These are phyloP conservation scores for Antennarius striatus DNA, from an alignment of 2,113 vertebrate genomes.

Conservation along the genomic window DNA sequence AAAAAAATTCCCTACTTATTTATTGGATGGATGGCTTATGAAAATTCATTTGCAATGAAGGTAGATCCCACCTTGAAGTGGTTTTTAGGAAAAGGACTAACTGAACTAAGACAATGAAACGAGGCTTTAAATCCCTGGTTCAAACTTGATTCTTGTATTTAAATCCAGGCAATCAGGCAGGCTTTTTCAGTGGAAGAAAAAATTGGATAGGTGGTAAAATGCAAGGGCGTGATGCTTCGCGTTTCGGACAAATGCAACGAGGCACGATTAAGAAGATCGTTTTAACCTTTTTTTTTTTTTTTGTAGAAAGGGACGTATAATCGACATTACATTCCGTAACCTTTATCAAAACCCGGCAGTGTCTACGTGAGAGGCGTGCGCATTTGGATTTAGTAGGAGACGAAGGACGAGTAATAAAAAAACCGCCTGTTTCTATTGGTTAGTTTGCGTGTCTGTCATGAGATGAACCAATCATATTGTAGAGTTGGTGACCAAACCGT, in stretches of 20 bases:
- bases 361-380: slow-evolving; percentile 51
- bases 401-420: rapidly evolving
- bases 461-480: slow-evolving; percentile 35
- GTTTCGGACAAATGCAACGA: not conserved
- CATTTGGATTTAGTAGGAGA: not conserved
- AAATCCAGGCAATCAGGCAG: not conserved
- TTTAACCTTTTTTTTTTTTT: too few species aligned
- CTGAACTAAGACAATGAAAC: too few species aligned
- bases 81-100: too few species aligned
- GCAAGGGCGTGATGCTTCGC: not conserved
- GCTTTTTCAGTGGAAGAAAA: too few species aligned
- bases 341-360: not conserved
- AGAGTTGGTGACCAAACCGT: too few species aligned
- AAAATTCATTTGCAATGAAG: not conserved
- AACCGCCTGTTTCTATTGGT: slow-evolving; percentile 42
- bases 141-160: not conserved
- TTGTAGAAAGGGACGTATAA: too few species aligned
- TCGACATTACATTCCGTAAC: too few species aligned
- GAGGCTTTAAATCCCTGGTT: too few species aligned
- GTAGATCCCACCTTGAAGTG: not conserved
- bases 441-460: not conserved
- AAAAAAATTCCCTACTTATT: not conserved
- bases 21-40: not conserved
- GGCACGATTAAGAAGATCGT: too few species aligned
- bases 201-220: too few species aligned